Evolutionary conservation across 1,140 invertebrate genomes (phyloP), one percentile per base, ranked within the genome.

Genomic region (Drosophila santomea): DNA sequence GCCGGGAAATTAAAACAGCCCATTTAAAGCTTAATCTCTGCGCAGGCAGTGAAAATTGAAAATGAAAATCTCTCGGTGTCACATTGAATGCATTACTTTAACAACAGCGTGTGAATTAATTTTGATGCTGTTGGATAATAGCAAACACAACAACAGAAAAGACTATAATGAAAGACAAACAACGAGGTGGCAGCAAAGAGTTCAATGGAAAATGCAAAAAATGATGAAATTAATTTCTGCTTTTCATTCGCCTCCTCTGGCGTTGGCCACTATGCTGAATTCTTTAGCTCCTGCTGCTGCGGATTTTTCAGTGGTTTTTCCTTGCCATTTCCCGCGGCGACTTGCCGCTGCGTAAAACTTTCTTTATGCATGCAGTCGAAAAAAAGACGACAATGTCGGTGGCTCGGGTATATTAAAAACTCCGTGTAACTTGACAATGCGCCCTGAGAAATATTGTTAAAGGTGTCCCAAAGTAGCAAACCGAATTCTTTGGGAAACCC

Each of bases 321-420:
- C 32, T 51, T 44, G 50, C 63, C 28, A 52, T 67, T 58, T 41
- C 43, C 67, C 41, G 41, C 17, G 39, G 57, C 28, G 69, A 48
- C 50, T 76, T 84, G 79, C 77, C 79, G 73, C 75, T 67, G 32
- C 12, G 47, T 45, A 47, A 74, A 73, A 79, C 58, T 77, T 82
- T 77, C 69, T 73, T 84, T 69, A 60, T 64, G 15, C 20, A 28
- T 50, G 51, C 66, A 69, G 14, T 25, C 8, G 3, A 20, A 62
- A 45, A 62, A 28, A 20, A 39, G 5, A 5, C 15, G 35, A 17
- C 36, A 11, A 7, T 11, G 25, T 7, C 1, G 7, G 12, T 14
- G 17, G 1, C 20, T 10, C 2, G 14, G 11, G 1, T 3, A 3
- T 8, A 15, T 43, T 3, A 3, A 43, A 43, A 43, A 15, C 7